Evolutionary conservation across 2,797 vertebrate genomes (phyloP).

Genomic region (Alfaro cultratus): DNA sequence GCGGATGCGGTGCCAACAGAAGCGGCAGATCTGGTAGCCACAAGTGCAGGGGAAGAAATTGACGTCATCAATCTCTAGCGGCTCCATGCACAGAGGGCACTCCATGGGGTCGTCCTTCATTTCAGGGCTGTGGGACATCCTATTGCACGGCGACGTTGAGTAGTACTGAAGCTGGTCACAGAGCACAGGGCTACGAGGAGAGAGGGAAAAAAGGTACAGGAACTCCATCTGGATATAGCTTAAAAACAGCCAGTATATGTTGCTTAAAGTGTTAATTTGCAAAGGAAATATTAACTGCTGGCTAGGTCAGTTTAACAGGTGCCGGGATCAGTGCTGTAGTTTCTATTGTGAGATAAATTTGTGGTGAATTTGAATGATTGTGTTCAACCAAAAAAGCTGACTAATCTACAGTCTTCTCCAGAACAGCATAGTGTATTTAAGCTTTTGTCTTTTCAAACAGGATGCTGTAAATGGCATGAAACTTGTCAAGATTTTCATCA

Average conservation of each 20-base stretch:
- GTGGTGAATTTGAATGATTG: not conserved
- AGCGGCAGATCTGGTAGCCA: conserved; percentile 99
- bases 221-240: conserved; percentile 1
- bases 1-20: conserved; percentile 99
- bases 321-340: not conserved
- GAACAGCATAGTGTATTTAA: not conserved
- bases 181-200: conserved; percentile 60
- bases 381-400: not conserved
- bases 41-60: conserved; percentile 99
- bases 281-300: not conserved
- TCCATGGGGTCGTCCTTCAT: conserved; percentile 98
- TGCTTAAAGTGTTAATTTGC: not conserved
- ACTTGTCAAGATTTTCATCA: not conserved
- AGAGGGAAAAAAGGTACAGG: not conserved
- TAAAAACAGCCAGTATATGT: not conserved
- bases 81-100: conserved; percentile 99
- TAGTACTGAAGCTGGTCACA: conserved; percentile 65
- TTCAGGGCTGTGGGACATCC: conserved; percentile 99
- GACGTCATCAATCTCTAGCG: conserved; percentile 98
- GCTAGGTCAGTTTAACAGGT: not conserved
- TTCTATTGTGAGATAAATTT: not conserved
- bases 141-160: conserved; percentile 67
- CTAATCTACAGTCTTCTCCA: not conserved
- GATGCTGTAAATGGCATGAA: not conserved
- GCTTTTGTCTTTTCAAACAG: not conserved